phyloP scores from a whole-genome alignment of 2,888 invertebrate genomes.

The Sinotaia quadrata region DNA sequence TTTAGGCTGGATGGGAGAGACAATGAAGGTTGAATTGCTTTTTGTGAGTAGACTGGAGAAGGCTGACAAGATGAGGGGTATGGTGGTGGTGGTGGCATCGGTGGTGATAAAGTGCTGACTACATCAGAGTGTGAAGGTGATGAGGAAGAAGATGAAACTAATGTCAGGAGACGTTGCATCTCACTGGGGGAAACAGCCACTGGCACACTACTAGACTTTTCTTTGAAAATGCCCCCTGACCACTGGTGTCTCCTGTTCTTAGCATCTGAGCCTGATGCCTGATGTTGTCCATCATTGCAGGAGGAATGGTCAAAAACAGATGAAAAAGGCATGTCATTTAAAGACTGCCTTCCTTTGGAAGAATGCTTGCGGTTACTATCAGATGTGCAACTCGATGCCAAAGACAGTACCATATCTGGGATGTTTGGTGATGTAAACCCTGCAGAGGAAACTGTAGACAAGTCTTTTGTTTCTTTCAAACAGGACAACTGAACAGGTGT shows the following conservation, averaged over 20 bases:
- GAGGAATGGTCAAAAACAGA: too few species aligned
- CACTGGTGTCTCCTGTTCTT: conserved; percentile 1
- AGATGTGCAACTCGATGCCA: too few species aligned
- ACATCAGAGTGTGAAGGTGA: neutral
- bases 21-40: too few species aligned
- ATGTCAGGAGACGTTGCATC: conserved; percentile 10
- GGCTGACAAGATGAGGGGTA: neutral
- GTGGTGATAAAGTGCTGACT: neutral
- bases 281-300: neutral
- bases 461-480: too few species aligned
- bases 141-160: neutral
- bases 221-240: conserved; percentile 13
- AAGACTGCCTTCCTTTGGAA: too few species aligned
- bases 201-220: conserved; percentile 3
- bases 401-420: neutral
- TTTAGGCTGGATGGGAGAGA: too few species aligned
- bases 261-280: neutral
- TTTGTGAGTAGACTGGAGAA: too few species aligned
- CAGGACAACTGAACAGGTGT: too few species aligned
- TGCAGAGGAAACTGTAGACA: neutral
- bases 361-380: neutral
- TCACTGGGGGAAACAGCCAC: conserved; percentile 5
- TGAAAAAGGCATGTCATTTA: too few species aligned
- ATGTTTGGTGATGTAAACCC: neutral
- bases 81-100: neutral